phyloP scores from a whole-genome alignment of 2,797 vertebrate genomes.

The Huso huso region DNA sequence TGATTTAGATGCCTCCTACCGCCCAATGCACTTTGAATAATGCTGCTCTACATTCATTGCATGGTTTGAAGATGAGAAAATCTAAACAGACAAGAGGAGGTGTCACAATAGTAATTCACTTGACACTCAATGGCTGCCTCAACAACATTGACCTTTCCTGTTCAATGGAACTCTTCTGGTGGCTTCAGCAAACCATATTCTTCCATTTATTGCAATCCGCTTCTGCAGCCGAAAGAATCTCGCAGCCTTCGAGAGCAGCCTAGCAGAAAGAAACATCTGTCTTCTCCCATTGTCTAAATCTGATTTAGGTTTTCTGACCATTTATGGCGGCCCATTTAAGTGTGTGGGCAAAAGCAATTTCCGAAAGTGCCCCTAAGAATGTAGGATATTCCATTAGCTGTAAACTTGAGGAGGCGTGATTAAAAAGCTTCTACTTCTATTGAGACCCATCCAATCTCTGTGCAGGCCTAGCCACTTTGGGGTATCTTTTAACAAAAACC shows the following conservation, averaged over 20 bases:
- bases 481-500: too few species aligned
- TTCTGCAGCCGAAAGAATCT: not conserved
- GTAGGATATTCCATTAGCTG: constrained; percentile 25
- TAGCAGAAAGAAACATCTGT: not conserved
- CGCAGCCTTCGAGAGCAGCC: not conserved
- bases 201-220: not conserved
- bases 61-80: not conserved
- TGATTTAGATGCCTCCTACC: not conserved
- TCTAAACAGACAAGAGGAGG: not conserved
- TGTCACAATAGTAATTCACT: not conserved
- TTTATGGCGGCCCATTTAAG: constrained; percentile 18
- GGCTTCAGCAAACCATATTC: not conserved
- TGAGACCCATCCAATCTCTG: too few species aligned
- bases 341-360: constrained; percentile 22
- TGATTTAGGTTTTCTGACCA: constrained; percentile 10
- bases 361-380: constrained; percentile 20
- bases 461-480: too few species aligned
- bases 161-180: not conserved
- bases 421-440: too few species aligned
- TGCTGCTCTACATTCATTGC: not conserved
- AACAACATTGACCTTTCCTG: not conserved
- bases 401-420: not conserved
- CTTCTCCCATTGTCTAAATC: not conserved
- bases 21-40: not conserved
- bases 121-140: not conserved